Evolutionary conservation across 2,797 vertebrate genomes (phyloP).

Genomic region (Danio albolineatus): DNA sequence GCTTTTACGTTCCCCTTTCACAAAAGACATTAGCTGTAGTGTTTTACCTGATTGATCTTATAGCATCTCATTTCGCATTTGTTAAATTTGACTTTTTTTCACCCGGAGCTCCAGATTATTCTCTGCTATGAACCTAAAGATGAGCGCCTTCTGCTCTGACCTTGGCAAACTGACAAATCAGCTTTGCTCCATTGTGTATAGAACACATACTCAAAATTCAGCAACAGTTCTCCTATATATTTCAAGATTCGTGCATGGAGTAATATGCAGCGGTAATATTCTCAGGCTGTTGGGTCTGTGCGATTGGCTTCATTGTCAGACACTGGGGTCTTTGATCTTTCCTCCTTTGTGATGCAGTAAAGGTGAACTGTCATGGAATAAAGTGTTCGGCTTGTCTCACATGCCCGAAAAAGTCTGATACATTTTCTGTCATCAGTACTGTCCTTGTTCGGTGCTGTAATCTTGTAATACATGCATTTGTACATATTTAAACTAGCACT

Average conservation of each 20-base stretch:
- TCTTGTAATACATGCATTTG: not conserved
- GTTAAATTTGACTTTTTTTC: slow-evolving; percentile 16
- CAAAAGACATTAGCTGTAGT: not conserved
- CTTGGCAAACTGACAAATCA: slow-evolving; percentile 44
- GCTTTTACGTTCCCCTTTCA: not conserved
- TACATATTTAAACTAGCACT: not conserved
- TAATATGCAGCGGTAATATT: slow-evolving; percentile 18
- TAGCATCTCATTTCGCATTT: slow-evolving; percentile 30
- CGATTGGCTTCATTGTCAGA: slow-evolving; percentile 25
- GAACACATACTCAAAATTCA: slow-evolving; percentile 29
- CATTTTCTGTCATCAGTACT: not conserved
- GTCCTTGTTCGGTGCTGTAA: not conserved
- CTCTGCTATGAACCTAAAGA: slow-evolving; percentile 13
- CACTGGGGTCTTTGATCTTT: slow-evolving; percentile 40
- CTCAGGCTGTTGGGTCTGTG: not conserved
- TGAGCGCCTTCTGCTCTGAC: slow-evolving; percentile 25
- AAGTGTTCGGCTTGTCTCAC: slow-evolving; percentile 8
- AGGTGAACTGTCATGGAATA: slow-evolving; percentile 16
- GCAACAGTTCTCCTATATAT: not conserved
- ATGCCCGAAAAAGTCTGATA: not conserved
- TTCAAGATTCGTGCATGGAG: slow-evolving; percentile 21
- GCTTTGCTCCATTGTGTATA: slow-evolving; percentile 24
- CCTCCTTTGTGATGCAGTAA: slow-evolving; percentile 27
- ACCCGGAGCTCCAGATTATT: slow-evolving; percentile 11
- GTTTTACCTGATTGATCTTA: slow-evolving; percentile 10